Evolutionary conservation across 2,797 vertebrate genomes (phyloP).

Genomic region (Adrianichthys oophorus): DNA sequence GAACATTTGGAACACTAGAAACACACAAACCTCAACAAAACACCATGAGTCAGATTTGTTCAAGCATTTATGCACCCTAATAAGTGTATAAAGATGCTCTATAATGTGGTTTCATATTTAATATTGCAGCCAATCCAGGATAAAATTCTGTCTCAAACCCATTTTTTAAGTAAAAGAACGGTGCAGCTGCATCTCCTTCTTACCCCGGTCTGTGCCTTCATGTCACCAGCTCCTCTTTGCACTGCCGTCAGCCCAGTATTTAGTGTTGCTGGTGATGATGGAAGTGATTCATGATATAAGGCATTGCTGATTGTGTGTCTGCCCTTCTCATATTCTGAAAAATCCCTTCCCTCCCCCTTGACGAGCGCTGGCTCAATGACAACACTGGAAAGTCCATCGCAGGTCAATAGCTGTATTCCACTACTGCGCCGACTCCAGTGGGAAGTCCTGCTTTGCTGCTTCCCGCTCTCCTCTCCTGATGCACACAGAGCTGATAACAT

Average conservation of each 20-base stretch:
- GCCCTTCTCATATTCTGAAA: constrained; percentile 38
- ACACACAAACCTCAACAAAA: no score
- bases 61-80: no score
- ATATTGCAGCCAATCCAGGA: not conserved
- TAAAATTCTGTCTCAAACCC: not conserved
- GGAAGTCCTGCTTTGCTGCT: constrained; percentile 19
- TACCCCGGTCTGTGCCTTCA: constrained; percentile 37
- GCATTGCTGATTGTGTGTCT: constrained; percentile 21
- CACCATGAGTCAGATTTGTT: no score
- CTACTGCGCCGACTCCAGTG: constrained; percentile 19
- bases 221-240: constrained; percentile 32
- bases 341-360: constrained; percentile 1
- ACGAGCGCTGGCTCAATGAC: constrained; percentile 1
- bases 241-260: constrained; percentile 24
- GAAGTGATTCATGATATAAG: constrained; percentile 21
- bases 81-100: no score
- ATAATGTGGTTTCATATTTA: not conserved
- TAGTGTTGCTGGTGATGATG: constrained; percentile 13
- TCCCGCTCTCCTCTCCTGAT: constrained; percentile 27
- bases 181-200: constrained; percentile 17
- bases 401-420: constrained; percentile 43
- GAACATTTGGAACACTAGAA: no score
- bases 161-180: not conserved
- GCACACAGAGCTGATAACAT: constrained; percentile 16
- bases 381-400: constrained; percentile 51